Percentiles rank a stretch among this genome's conserved stretches.
phyloP scores from a whole-genome alignment of 2,113 vertebrate species.

The Hippocampus guttulatus region DNA sequence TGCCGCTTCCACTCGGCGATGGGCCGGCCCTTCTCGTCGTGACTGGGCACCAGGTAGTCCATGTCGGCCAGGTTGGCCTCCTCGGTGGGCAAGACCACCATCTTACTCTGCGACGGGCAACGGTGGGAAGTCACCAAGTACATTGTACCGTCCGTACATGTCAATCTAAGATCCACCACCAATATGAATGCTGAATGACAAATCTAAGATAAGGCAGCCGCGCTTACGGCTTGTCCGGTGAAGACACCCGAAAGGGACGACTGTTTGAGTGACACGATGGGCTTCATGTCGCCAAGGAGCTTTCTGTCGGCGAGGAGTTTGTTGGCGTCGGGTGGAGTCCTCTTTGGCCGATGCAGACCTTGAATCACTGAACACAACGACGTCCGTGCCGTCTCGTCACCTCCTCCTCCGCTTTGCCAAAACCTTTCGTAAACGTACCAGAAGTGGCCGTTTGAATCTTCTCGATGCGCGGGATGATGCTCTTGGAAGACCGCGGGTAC shows the following conservation, averaged over 20 bases:
- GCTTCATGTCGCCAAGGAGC: conserved; percentile 61
- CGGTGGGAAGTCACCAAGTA: background rate
- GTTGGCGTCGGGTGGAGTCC: conserved; percentile 23
- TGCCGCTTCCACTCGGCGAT: conserved; percentile 97
- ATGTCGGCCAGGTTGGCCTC: conserved; percentile 75
- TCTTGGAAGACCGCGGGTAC: conserved; percentile 47
- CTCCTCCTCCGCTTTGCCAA: no score
- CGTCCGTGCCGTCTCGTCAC: background rate
- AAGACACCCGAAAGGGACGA: conserved; percentile 65
- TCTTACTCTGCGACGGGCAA: conserved; percentile 58
- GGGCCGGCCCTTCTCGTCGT: conserved; percentile 80
- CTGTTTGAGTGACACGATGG: conserved; percentile 65
- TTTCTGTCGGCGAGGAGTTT: conserved; percentile 49
- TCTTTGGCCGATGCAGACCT: conserved; percentile 47
- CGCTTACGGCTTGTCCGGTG: conserved; percentile 55
- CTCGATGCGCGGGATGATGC: conserved; percentile 29
- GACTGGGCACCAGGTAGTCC: conserved; percentile 87
- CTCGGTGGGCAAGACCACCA: conserved; percentile 68
- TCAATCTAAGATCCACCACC: no score
- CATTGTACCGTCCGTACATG: no score
- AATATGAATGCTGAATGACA: background rate
- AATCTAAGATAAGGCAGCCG: background rate
- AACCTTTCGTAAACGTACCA: conserved; percentile 47
- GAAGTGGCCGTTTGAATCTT: conserved; percentile 61
- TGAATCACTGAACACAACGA: conserved; percentile 55